Conservation (phyloP, 2,888 invertebrate genomes). For the Neocrepidodera transversa region DNA sequence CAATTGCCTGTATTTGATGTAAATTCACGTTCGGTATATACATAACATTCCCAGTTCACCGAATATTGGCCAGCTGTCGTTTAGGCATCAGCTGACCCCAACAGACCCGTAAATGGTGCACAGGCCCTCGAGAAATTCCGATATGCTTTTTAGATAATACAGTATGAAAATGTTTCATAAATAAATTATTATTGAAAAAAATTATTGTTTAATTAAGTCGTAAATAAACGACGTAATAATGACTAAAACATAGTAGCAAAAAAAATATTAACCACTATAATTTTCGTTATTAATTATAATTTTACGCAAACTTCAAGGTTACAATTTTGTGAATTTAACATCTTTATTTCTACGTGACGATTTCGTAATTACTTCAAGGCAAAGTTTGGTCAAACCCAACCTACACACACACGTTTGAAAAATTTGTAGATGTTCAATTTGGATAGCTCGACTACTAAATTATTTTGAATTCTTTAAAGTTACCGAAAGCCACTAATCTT, state of each 20-base stretch:
- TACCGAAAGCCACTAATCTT: conserved; percentile 29
- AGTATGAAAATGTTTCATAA: no score
- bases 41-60: conserved; percentile 24
- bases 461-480: conserved; percentile 29
- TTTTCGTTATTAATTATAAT: no score
- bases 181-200: no score
- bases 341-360: conserved; percentile 1
- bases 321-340: not conserved
- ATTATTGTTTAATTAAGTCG: no score
- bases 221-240: no score
- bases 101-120: conserved; percentile 25
- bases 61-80: conserved; percentile 32
- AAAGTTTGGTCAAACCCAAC: conserved; percentile 4
- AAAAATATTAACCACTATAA: no score
- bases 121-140: conserved; percentile 15
- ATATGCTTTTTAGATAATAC: conserved; percentile 8
- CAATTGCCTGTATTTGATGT: conserved; percentile 23
- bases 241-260: no score
- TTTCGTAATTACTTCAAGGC: conserved; percentile 2
- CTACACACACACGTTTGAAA: not conserved
- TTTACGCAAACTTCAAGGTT: no score
- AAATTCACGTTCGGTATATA: conserved; percentile 21
- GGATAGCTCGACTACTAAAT: conserved; percentile 18
- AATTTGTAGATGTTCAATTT: conserved; percentile 9
- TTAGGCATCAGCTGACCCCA: conserved; percentile 29